Evolutionary conservation across 2,113 vertebrate genomes (phyloP), one percentile per base, ranked within the genome.

Genomic region (Panthera tigris): DNA sequence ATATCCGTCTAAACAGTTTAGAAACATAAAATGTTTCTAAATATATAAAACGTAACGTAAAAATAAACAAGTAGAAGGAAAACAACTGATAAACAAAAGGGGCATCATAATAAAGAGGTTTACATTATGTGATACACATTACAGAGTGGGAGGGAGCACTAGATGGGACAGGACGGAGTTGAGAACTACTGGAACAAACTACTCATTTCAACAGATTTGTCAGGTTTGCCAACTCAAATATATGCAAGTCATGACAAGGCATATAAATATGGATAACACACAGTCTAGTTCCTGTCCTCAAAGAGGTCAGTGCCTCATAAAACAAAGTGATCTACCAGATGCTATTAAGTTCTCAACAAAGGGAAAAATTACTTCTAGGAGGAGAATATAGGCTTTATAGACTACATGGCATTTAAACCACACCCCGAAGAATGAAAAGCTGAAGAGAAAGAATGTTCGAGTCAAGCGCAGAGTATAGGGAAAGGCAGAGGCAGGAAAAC

Each of bases 401-500:
- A 39, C 18, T n/a, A 79, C 29, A 57, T 1, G 8, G 87, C 18
- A 90, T 80, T 92, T 50, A 79, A 68, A 21, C 18, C 89, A 85
- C 16, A 19, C 27, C 36, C 19, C 61, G 18, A 83, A 90, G 41
- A 27, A 92, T 36, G 27, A 91, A 65, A 81, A 89, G 13, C 50
- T 90, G 33, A 69, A 50, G n/a, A 68, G 65, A 90, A 86, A 74
- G n/a, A 91, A 4, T 7, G 27, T 79, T 78, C 41, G 4, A 23
- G 63, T 83, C 52, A 91, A 96, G 89, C 86, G 13, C 48, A 82
- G 27, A 86, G 63, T n/a, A 76, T 0, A 80, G 52, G 12, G 78
- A 57, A 92, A 95, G 57, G 74, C 3, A 90, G n/a, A 83, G 16
- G 31, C 3, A 95, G 63, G 21, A 90, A 97, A 90, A 41, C 41